Evolutionary conservation across 2,113 vertebrate genomes (phyloP).

Genomic region (Diadophis punctatus): DNA sequence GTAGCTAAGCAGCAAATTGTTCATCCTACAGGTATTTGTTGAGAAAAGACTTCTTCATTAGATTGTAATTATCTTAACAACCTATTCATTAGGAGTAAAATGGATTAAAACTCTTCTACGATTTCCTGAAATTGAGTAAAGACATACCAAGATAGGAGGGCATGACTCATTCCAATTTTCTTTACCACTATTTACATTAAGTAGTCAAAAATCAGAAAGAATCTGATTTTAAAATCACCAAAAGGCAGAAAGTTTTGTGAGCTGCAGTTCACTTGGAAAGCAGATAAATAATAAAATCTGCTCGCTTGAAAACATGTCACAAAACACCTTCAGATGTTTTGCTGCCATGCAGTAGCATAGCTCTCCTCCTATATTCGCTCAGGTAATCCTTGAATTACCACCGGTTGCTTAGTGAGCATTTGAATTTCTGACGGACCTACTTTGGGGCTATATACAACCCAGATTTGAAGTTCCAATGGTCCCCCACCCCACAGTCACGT

Average conservation of each 20-base stretch:
- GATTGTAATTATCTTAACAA: background rate
- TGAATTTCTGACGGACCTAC: background rate
- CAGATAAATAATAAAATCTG: background rate
- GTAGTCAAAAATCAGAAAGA: background rate
- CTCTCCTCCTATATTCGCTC: background rate
- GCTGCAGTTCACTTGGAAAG: background rate
- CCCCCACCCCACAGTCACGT: rapidly evolving
- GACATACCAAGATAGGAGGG: background rate
- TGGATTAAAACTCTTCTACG: background rate
- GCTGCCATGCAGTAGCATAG: background rate
- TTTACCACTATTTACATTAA: background rate
- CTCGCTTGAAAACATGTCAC: background rate
- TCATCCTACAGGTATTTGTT: background rate
- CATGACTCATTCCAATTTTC: background rate
- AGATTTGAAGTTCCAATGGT: too few species aligned
- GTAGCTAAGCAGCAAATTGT: background rate
- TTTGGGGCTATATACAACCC: background rate
- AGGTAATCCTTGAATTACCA: background rate
- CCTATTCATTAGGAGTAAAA: background rate
- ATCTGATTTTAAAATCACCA: background rate
- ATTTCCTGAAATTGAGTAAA: background rate
- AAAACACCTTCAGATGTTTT: background rate
- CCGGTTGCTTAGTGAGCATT: background rate
- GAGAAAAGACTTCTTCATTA: slow-evolving; percentile 22
- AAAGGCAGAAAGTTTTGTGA: background rate